Evolutionary conservation across 2,888 invertebrate genomes (phyloP), one percentile per base, ranked within the genome.

Genomic region (Tubiluchus corallicola): DNA sequence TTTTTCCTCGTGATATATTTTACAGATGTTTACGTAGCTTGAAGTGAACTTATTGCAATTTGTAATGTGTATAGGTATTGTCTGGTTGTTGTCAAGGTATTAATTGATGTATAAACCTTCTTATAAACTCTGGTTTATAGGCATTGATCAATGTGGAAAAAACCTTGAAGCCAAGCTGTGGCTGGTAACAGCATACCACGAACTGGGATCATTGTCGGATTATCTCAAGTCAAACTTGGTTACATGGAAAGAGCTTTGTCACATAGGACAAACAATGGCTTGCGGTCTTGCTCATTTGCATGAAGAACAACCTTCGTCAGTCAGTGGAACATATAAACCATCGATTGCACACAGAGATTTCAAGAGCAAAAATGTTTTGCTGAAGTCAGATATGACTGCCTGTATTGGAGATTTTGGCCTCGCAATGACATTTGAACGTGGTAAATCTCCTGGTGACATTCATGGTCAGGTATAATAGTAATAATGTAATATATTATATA

Each of bases 331-430:
- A 1, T 71, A 75, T 46, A 98, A 98, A 60, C 92, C 92, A 0
- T 81, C 90, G 0, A 78, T 98, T 19, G 94, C 94, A 2, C 96
- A 98, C 67, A 73, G 98, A 45, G 96, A 96, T 68, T 90, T 96
- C 61, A 96, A 96, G 65, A 88, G 88, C 50, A 90, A 90, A 68
- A 98, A 98, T 65, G 90, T 98, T 9, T 71, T 98, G 29, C 69
- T 98, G 0, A 88, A 87, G 66, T n/a, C n/a, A n/a, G n/a, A n/a
- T n/a, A 40, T 59, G 68, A 82, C 81, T 40, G 87, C 90, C 3
- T 92, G 92, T 58, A 82, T 98, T 53, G 92, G 90, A 41, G 98
- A 98, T 68, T 98, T 98, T 65, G 96, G 96, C 0, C 72, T 98
- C 43, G 94, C 96, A n/a, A n/a, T n/a, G n/a, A n/a, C n/a, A n/a